Conservation (phyloP, 2,888 invertebrate species). For the Rhagium mordax region DNA sequence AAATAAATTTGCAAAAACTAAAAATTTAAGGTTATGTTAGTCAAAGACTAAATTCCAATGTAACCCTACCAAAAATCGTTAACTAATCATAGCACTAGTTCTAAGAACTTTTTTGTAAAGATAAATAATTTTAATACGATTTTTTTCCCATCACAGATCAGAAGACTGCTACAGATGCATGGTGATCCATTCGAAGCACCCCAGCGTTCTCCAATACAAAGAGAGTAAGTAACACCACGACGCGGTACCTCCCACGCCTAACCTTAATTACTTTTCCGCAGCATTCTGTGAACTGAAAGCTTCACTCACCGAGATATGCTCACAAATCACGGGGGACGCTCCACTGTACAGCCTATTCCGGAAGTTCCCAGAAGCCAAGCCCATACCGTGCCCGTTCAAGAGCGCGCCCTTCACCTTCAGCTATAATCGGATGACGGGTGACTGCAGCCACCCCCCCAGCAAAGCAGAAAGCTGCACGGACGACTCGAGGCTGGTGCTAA, state of each 20-base stretch:
- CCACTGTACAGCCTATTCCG: constrained; percentile 83
- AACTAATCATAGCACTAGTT: too few species aligned
- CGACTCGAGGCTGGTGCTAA: constrained; percentile 83
- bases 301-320: constrained; percentile 77
- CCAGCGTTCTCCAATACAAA: constrained; percentile 86
- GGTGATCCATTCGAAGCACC: constrained; percentile 84
- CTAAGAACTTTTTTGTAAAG: too few species aligned
- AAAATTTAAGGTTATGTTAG: too few species aligned
- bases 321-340: constrained; percentile 80
- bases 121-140: too few species aligned
- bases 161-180: constrained; percentile 82
- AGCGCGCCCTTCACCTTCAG: constrained; percentile 87
- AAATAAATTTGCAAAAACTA: too few species aligned
- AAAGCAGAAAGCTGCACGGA: constrained; percentile 89
- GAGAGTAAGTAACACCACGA: constrained; percentile 78
- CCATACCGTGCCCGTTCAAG: constrained; percentile 82
- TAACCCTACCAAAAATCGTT: too few species aligned
- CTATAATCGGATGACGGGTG: constrained; percentile 78
- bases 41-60: too few species aligned
- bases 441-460: constrained; percentile 83
- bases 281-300: constrained; percentile 77
- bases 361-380: constrained; percentile 78
- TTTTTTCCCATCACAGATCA: constrained; percentile 74
- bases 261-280: constrained; percentile 58
- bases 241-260: neutral